phyloP scores from a whole-genome alignment of 2,888 invertebrate species.

The Orthonevra nobilis region DNA sequence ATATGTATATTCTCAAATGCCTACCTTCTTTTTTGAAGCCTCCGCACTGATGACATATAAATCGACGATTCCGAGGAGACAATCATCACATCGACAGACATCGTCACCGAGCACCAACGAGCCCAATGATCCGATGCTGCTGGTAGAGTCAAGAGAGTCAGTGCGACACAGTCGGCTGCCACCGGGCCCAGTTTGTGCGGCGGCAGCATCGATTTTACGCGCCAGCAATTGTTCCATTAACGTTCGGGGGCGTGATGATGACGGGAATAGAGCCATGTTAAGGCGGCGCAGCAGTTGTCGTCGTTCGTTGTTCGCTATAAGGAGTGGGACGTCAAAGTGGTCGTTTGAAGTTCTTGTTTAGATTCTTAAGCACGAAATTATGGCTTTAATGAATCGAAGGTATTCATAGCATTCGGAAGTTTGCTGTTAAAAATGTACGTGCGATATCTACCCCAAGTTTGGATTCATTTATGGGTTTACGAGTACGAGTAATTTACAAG shows the following conservation, averaged over 20 bases:
- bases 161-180: constrained; percentile 83
- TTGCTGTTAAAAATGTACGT: not conserved
- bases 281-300: not conserved
- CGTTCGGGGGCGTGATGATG: constrained; percentile 85
- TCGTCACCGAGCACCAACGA: constrained; percentile 85
- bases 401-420: constrained; percentile 1
- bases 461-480: not conserved
- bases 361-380: constrained; percentile 16
- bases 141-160: constrained; percentile 89
- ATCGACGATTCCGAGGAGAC: constrained; percentile 90
- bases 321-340: not conserved
- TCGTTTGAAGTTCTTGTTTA: constrained; percentile 9
- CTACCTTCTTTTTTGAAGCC: constrained; percentile 85
- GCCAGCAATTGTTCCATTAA: constrained; percentile 90
- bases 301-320: not conserved
- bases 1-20: no score
- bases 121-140: constrained; percentile 85
- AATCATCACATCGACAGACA: constrained; percentile 91
- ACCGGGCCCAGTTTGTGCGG: constrained; percentile 79
- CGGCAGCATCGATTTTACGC: constrained; percentile 89
- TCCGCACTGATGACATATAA: constrained; percentile 83
- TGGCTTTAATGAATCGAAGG: not conserved
- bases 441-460: not conserved
- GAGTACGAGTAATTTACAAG: not conserved
- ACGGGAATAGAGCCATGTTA: constrained; percentile 80